Evolutionary conservation across 2,888 invertebrate genomes (phyloP).

Genomic region (Galerucella calmariensis): DNA sequence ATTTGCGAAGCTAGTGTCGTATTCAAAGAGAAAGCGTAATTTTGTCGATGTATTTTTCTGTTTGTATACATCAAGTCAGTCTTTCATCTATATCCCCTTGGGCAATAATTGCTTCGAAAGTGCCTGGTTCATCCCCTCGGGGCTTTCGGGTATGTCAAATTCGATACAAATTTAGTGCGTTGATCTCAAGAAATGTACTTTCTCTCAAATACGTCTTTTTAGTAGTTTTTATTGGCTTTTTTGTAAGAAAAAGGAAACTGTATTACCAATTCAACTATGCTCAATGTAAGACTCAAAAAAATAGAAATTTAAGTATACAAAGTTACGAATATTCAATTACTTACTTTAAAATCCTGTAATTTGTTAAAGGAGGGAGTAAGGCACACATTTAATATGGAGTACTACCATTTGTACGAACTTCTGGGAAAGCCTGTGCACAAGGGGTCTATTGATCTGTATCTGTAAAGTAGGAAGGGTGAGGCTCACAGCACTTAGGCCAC

Average conservation of each 20-base stretch:
- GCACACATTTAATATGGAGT: too few species aligned
- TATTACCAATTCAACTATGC: background rate
- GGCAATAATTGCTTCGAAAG: slow-evolving; percentile 45
- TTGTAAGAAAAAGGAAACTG: background rate
- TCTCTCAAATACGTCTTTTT: slow-evolving; percentile 15
- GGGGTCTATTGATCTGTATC: too few species aligned
- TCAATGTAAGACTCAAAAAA: too few species aligned
- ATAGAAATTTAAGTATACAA: too few species aligned
- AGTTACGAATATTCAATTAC: too few species aligned
- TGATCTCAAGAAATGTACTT: slow-evolving; percentile 26
- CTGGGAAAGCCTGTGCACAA: too few species aligned
- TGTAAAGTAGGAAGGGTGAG: too few species aligned
- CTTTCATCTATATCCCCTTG: slow-evolving; percentile 43
- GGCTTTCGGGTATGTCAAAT: slow-evolving; percentile 40
- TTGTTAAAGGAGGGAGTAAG: too few species aligned
- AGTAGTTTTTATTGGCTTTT: slow-evolving; percentile 1
- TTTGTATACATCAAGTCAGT: slow-evolving; percentile 35
- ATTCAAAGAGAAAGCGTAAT: slow-evolving; percentile 37
- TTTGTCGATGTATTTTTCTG: slow-evolving; percentile 26
- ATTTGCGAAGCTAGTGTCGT: background rate
- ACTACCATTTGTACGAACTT: too few species aligned
- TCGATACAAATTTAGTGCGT: slow-evolving; percentile 32
- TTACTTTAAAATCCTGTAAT: too few species aligned
- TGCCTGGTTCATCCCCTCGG: slow-evolving; percentile 39
- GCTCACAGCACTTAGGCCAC: too few species aligned